Conservation (phyloP, 2,888 invertebrate genomes). For the Dolomedes plantarius region DNA sequence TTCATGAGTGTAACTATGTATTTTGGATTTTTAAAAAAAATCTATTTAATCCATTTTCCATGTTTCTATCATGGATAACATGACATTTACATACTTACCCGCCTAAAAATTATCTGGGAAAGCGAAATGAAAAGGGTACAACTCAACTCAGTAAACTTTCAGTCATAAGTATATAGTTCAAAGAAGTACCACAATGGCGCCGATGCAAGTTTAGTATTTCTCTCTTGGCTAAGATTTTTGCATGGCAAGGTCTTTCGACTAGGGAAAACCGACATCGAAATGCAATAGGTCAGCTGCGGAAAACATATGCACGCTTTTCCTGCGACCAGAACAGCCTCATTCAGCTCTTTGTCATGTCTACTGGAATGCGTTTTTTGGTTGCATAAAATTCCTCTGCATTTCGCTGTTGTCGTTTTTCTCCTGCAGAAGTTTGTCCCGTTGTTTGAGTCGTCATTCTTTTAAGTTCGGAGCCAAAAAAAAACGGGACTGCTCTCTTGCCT, state of each 20-base stretch:
- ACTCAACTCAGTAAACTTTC: no score
- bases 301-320: constrained; percentile 65
- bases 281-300: constrained; percentile 66
- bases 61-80: no score
- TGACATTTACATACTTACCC: no score
- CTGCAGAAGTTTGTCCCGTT: constrained; percentile 44
- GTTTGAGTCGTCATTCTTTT: constrained; percentile 69
- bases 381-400: constrained; percentile 65
- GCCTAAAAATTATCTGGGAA: no score
- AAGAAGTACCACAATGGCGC: background rate
- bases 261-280: constrained; percentile 60
- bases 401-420: constrained; percentile 59
- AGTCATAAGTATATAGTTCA: no score
- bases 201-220: background rate
- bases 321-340: constrained; percentile 50
- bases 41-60: no score
- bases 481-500: constrained; percentile 42
- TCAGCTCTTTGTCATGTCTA: constrained; percentile 61
- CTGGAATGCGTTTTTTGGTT: constrained; percentile 61
- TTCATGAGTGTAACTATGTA: no score
- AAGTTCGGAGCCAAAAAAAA: constrained; percentile 30
- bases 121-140: no score
- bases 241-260: constrained; percentile 48
- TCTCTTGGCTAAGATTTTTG: constrained; percentile 27
- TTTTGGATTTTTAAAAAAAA: no score